Conservation (phyloP, 2,797 vertebrate species). For the Tokudaia muenninki region DNA sequence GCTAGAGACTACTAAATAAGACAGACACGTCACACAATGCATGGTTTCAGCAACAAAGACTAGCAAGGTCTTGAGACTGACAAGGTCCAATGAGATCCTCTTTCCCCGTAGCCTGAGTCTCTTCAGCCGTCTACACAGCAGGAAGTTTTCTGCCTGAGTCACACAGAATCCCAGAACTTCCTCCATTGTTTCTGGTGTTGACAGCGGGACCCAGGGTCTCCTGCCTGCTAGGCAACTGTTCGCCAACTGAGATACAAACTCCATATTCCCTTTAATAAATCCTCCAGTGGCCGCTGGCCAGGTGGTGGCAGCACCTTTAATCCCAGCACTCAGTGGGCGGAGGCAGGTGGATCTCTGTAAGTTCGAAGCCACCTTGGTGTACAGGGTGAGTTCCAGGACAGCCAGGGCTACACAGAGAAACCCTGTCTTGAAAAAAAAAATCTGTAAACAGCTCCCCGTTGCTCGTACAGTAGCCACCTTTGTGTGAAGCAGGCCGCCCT, state of each 20-base stretch:
- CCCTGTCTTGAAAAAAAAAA: background rate
- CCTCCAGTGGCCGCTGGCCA: background rate
- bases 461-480: background rate
- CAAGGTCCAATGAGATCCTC: background rate
- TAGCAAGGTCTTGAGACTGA: background rate
- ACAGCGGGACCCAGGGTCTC: background rate
- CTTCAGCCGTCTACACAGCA: background rate
- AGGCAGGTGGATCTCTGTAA: background rate
- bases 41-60: background rate
- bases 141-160: background rate
- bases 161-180: background rate
- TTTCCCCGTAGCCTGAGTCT: background rate
- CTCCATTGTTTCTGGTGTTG: background rate
- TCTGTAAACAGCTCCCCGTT: background rate
- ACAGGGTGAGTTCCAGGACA: background rate
- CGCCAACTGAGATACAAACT: background rate
- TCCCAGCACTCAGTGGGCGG: background rate
- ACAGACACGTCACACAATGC: background rate
- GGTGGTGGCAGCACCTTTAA: background rate
- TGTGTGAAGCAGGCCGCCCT: background rate
- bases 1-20: constrained; percentile 29
- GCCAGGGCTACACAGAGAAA: background rate
- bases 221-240: background rate
- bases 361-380: background rate
- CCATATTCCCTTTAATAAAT: background rate